These are phyloP conservation scores for Tarsius wallacei DNA, from an alignment of 2,797 vertebrate species.

Conservation along the genomic window DNA sequence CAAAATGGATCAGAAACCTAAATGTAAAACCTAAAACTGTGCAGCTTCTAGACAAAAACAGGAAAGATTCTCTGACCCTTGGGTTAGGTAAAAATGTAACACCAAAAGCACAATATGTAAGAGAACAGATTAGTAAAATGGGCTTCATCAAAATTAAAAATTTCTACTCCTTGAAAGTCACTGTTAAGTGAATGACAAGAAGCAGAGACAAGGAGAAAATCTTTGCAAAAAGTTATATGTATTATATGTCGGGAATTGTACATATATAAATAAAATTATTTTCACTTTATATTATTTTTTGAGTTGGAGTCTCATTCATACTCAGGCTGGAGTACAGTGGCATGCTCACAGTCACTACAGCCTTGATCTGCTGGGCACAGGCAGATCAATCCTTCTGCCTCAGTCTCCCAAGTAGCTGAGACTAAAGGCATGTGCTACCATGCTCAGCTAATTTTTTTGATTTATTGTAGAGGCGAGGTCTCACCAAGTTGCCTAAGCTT, in stretches of 20 bases:
- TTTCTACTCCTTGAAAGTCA: background rate
- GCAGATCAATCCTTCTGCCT: no score
- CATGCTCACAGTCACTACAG: no score
- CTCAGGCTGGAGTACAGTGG: no score
- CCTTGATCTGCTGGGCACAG: no score
- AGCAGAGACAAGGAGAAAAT: background rate
- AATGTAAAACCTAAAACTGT: background rate
- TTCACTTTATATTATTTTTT: no score
- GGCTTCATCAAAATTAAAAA: constrained; percentile 5
- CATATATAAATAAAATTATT: background rate
- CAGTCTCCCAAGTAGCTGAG: no score
- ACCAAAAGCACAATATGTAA: background rate
- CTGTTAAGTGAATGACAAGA: background rate
- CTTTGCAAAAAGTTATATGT: background rate
- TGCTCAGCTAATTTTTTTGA: no score
- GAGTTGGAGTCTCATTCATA: no score
- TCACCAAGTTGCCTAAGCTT: no score
- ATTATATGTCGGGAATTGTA: background rate
- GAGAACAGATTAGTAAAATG: background rate
- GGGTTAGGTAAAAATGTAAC: background rate
- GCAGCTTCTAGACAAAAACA: background rate
- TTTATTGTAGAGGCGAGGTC: no score
- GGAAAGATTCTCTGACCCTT: background rate
- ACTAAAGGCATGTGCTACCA: no score
- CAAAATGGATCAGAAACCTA: background rate